phyloP scores from a whole-genome alignment of 2,797 vertebrate genomes.

The Falco concolor region DNA sequence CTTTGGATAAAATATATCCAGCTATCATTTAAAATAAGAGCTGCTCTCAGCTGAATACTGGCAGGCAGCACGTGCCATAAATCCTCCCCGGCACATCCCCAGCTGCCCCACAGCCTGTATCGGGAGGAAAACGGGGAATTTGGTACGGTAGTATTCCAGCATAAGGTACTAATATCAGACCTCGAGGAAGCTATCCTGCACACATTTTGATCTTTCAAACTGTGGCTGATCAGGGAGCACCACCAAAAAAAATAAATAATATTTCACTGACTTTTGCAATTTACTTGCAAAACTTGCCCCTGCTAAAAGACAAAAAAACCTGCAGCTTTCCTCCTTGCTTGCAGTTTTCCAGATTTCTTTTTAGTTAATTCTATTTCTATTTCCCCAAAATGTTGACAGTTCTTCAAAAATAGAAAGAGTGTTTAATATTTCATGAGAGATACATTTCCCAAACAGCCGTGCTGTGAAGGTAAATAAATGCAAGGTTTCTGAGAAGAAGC shows the following conservation, averaged over 20 bases:
- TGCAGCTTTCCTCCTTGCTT: neutral
- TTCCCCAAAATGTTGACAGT: neutral
- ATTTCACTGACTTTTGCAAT: neutral
- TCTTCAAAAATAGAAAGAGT: neutral
- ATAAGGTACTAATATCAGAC: neutral
- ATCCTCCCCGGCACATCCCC: neutral
- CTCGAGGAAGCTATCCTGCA: neutral
- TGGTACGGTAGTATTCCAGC: neutral
- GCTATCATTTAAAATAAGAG: neutral
- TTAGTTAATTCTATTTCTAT: neutral
- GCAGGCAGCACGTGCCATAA: neutral
- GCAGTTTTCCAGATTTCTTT: neutral
- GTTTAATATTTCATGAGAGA: neutral
- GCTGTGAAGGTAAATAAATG: constrained; percentile 1
- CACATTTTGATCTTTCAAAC: fast-evolving
- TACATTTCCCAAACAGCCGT: neutral
- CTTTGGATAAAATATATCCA: neutral
- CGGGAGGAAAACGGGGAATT: neutral
- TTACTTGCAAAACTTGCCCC: neutral
- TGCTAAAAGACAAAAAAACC: neutral
- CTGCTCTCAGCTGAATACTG: neutral
- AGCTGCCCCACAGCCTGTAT: neutral
- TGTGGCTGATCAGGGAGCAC: neutral
- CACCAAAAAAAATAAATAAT: neutral
- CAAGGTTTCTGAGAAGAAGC: neutral